Percentiles rank a stretch among this genome's conserved stretches.
These are phyloP conservation scores for Caligus rogercresseyi DNA, from an alignment of 1,140 invertebrate genomes.

Conservation along the genomic window DNA sequence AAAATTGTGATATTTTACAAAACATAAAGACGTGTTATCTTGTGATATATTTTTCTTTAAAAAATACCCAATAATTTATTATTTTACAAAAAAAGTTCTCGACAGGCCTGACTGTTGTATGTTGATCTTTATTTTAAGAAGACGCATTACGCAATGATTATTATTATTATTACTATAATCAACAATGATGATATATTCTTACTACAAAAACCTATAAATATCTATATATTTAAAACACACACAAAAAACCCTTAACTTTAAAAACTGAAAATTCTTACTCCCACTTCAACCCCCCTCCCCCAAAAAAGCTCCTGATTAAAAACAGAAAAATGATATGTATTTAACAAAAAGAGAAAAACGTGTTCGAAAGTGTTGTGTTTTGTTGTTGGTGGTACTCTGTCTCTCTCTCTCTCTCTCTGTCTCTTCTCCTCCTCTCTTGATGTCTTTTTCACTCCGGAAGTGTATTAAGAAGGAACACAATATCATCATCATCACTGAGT, in stretches of 20 bases:
- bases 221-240: background rate
- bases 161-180: too few species aligned
- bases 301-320: too few species aligned
- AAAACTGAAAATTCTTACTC: background rate
- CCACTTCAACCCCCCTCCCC: background rate
- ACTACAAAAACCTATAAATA: background rate
- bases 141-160: background rate
- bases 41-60: background rate
- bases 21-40: background rate
- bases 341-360: too few species aligned
- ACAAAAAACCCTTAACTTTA: background rate
- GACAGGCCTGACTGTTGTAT: background rate
- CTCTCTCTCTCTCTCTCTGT: too few species aligned
- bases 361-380: too few species aligned
- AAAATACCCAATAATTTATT: background rate
- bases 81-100: background rate
- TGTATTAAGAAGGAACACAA: too few species aligned
- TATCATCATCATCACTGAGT: too few species aligned
- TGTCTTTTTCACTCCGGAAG: too few species aligned
- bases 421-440: too few species aligned
- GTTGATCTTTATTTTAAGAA: background rate
- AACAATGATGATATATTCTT: background rate
- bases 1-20: background rate
- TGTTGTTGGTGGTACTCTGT: too few species aligned
- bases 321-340: background rate